phyloP scores from a whole-genome alignment of 2,888 invertebrate species.

The Silvanus unidentatus region DNA sequence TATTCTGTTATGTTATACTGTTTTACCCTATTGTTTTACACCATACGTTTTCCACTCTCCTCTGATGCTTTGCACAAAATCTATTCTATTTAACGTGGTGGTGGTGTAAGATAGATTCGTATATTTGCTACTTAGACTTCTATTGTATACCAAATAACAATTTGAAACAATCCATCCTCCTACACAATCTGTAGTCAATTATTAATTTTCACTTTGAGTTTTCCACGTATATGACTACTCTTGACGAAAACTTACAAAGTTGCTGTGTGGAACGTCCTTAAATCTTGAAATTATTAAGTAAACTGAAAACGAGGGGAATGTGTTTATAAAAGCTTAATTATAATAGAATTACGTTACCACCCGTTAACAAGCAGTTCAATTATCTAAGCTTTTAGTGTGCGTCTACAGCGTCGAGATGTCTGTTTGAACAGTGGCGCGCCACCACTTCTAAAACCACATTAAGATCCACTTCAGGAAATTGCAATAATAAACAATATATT shows the following conservation, averaged over 20 bases:
- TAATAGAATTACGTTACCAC: conserved; percentile 21
- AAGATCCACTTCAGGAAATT: conserved; percentile 20
- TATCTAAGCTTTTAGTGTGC: conserved; percentile 27
- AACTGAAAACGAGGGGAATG: conserved; percentile 13
- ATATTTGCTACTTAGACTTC: not conserved
- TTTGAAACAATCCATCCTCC: too few species aligned
- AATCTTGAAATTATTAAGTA: conserved; percentile 21
- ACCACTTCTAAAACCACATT: conserved; percentile 13
- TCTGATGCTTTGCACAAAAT: conserved; percentile 12
- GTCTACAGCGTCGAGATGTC: conserved; percentile 23
- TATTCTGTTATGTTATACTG: conserved; percentile 24
- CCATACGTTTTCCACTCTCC: conserved; percentile 12
- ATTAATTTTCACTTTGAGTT: too few species aligned
- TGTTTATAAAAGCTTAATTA: conserved; percentile 28
- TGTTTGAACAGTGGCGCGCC: conserved; percentile 22
- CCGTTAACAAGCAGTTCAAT: conserved; percentile 29
- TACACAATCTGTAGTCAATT: too few species aligned
- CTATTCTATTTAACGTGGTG: too few species aligned
- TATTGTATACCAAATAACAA: not conserved
- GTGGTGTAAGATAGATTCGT: too few species aligned
- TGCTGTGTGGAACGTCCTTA: conserved; percentile 3
- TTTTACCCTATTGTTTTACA: conserved; percentile 19
- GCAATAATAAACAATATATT: conserved; percentile 17
- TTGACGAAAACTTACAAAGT: too few species aligned
- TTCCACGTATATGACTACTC: too few species aligned